Base-by-base conservation (phyloP, 2,113 vertebrate genomes). In the Xiphophorus couchianus region DNA sequence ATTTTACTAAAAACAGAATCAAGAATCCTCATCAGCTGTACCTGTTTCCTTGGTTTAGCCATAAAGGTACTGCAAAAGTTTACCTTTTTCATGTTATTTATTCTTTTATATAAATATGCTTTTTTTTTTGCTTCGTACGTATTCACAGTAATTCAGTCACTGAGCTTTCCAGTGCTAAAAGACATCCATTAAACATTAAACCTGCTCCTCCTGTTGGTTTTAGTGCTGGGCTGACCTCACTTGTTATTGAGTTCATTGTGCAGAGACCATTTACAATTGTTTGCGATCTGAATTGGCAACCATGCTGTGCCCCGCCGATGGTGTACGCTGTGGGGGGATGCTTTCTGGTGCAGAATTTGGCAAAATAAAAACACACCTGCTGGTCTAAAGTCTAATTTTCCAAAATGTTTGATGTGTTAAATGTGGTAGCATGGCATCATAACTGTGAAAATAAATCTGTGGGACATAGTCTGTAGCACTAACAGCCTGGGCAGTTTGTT, bases 401-500 rank as follows among this genome's bases (percentile, higher is more conserved):
- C 66, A 58, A 58, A 65, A 76, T 80, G 81, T 86, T 79, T 85
- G 54, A 81, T 71, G 71, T 83, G 31, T 84, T 89, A 62, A 70
- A 25, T 67, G 25, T 28, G 69, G 62, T 64, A 58, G 39, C 14
- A 51, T 84, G 66, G 68, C 35, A 6, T 70, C 33, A 54, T 75
- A 67, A 66, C 76, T 74, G 67, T 60, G 22, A 51, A 58, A 67
- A 88, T 82, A 78, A 89, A 78, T 82, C 82, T 77, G 9, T 25
- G 1, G 25, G 29, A 69, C 9, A 42, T 44, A 76, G 29, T 62
- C 35, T 64, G 72, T 54, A 44, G 64, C 13, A 19, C 37, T 69
- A 73, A 61, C 10, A 5, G 69, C n/a, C 54, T 37, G 11, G 27
- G 48, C 39, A 61, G 69, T 69, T 71, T 44, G 31, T 69, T 78